These are phyloP conservation scores for Crotalus horridus DNA, from an alignment of 2,113 vertebrate species.

Conservation along the genomic window DNA sequence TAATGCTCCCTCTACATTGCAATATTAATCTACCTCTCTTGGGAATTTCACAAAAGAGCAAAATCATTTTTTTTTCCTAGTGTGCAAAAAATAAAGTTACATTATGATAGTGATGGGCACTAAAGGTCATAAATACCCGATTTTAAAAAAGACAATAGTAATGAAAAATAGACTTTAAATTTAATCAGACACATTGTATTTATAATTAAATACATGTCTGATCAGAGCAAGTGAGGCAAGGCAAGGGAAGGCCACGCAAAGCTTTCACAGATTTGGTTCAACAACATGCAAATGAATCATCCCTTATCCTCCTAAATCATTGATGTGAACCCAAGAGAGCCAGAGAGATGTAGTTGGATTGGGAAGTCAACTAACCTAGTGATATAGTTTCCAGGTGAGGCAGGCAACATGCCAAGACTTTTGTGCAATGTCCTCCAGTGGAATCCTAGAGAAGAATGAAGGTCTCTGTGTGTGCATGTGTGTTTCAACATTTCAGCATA, in stretches of 20 bases:
- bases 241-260: no score
- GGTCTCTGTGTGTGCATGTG: background rate
- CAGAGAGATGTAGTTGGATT: slow-evolving; percentile 34
- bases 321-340: slow-evolving; percentile 30
- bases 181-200: background rate
- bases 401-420: slow-evolving; percentile 39
- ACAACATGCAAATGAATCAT: slow-evolving; percentile 45
- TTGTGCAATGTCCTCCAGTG: background rate
- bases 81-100: background rate
- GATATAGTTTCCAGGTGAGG: slow-evolving; percentile 32
- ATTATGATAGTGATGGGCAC: background rate
- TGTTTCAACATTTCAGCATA: background rate
- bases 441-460: slow-evolving; percentile 19
- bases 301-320: slow-evolving; percentile 47
- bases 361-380: slow-evolving; percentile 46
- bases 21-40: slow-evolving; percentile 32
- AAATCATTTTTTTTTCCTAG: background rate
- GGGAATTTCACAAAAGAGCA: background rate
- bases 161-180: background rate
- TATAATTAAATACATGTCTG: background rate
- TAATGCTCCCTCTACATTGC: slow-evolving; percentile 40
- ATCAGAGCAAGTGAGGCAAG: background rate
- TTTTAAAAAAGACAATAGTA: background rate
- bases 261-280: slow-evolving; percentile 39
- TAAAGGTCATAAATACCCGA: background rate